A percentile compares a stretch with the other conserved stretches of the same genome.
Conservation (phyloP, 1,140 invertebrate species). For the Oncopodura yosiiana region DNA sequence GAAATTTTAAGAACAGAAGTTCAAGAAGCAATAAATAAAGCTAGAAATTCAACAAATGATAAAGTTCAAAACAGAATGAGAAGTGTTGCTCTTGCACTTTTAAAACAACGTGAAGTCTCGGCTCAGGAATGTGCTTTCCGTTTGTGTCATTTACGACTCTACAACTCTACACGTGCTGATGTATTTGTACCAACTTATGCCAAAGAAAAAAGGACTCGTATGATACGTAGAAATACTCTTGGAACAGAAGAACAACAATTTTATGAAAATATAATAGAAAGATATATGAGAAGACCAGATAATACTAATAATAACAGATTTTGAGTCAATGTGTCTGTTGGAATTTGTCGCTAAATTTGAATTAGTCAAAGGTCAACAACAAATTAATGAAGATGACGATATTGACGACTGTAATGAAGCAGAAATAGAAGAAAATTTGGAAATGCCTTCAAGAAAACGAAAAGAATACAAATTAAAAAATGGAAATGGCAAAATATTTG, state of each 20-base stretch:
- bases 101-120: background rate
- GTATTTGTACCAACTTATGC: background rate
- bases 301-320: too few relatives aligned
- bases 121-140: background rate
- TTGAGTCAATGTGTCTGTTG: background rate
- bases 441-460: too few relatives aligned
- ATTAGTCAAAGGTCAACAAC: background rate
- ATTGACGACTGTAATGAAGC: background rate
- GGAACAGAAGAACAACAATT: background rate
- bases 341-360: conserved; percentile 5
- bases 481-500: background rate
- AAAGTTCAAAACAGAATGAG: background rate
- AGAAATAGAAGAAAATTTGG: background rate
- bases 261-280: background rate
- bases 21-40: conserved; percentile 35
- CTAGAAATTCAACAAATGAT: conserved; percentile 22
- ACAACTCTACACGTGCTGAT: background rate
- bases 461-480: background rate
- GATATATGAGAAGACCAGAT: conserved; percentile 5
- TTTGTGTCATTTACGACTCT: background rate
- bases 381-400: too few relatives aligned
- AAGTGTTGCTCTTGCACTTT: background rate
- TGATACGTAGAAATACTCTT: background rate
- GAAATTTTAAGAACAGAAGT: conserved; percentile 13
- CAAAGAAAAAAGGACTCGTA: background rate